Percentiles rank a stretch among this genome's conserved stretches.
Conservation (phyloP, 1,140 invertebrate species). For the Megalopta genalis region DNA sequence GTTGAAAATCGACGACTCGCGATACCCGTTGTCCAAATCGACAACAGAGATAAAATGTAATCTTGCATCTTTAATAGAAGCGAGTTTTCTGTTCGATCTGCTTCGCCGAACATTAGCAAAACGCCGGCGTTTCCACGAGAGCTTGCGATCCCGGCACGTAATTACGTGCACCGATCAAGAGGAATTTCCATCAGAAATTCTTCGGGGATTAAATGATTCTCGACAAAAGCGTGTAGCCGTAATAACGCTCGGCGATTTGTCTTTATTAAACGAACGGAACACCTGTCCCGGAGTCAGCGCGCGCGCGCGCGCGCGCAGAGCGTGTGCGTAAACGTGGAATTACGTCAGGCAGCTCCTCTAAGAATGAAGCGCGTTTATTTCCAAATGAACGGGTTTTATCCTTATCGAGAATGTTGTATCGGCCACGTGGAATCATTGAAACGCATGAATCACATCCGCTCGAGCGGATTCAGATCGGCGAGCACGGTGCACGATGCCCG, state of each 20-base stretch:
- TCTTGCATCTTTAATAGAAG: too few species aligned
- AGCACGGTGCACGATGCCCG: not conserved
- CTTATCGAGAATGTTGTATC: conserved; percentile 17
- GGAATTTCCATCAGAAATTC: not conserved
- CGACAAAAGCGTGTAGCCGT: not conserved
- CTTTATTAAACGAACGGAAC: conserved; percentile 6
- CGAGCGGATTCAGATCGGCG: conserved; percentile 28
- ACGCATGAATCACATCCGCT: conserved; percentile 34
- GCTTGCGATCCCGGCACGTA: too few species aligned
- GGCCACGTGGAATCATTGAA: conserved; percentile 32
- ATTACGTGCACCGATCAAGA: too few species aligned
- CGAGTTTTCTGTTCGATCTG: too few species aligned
- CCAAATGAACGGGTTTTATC: conserved; percentile 32
- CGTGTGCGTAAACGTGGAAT: conserved; percentile 11
- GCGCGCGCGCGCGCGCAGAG: too few species aligned
- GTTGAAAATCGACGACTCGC: too few species aligned
- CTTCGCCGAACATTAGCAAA: too few species aligned
- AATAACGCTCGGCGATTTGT: not conserved
- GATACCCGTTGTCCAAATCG: too few species aligned
- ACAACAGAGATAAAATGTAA: too few species aligned
- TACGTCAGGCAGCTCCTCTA: not conserved
- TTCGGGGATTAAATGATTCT: not conserved
- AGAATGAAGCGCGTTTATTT: not conserved
- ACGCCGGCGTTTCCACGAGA: too few species aligned
- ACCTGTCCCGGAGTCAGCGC: not conserved